Conservation (phyloP, 2,888 invertebrate species). For the Drosophila borborema region DNA sequence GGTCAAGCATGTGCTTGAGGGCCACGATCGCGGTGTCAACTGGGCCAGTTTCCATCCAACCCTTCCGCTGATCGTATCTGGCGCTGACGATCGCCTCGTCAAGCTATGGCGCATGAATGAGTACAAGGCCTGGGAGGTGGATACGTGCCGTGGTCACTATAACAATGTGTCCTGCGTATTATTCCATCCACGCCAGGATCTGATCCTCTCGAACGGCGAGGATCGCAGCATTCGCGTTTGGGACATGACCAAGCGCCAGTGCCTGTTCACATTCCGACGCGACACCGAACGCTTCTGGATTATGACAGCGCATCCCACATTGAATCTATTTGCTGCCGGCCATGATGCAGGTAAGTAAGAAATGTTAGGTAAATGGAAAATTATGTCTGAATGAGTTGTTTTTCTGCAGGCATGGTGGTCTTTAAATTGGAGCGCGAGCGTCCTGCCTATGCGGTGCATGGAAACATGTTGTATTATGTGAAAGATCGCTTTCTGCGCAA, state of each 20-base stretch:
- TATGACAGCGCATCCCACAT: slow-evolving; percentile 95
- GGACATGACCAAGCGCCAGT: slow-evolving; percentile 98
- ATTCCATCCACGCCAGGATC: slow-evolving; percentile 98
- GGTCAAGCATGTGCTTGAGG: slow-evolving; percentile 95
- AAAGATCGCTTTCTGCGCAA: slow-evolving; percentile 96
- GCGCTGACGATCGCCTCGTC: slow-evolving; percentile 99
- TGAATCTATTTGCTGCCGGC: slow-evolving; percentile 99
- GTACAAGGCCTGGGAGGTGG: slow-evolving; percentile 99
- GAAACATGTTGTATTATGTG: slow-evolving; percentile 97
- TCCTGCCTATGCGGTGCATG: slow-evolving; percentile 97
- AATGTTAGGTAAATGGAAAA: not conserved
- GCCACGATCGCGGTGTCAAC: slow-evolving; percentile 98
- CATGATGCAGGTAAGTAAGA: slow-evolving; percentile 96
- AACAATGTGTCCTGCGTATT: slow-evolving; percentile 99
- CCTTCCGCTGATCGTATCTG: slow-evolving; percentile 97
- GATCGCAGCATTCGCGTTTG: slow-evolving; percentile 99
- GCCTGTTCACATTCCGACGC: slow-evolving; percentile 95
- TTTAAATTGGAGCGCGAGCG: slow-evolving; percentile 95
- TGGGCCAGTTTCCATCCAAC: slow-evolving; percentile 99
- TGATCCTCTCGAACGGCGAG: slow-evolving; percentile 98
- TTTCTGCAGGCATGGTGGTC: slow-evolving; percentile 84
- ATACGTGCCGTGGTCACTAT: slow-evolving; percentile 99
- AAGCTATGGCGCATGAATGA: slow-evolving; percentile 99
- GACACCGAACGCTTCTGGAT: slow-evolving; percentile 99
- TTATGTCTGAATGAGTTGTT: not conserved